A percentile compares a stretch with the other conserved stretches of the same genome.
Evolutionary conservation across 2,888 invertebrate species (phyloP).

Genomic region (Mechanitis messenoides): DNA sequence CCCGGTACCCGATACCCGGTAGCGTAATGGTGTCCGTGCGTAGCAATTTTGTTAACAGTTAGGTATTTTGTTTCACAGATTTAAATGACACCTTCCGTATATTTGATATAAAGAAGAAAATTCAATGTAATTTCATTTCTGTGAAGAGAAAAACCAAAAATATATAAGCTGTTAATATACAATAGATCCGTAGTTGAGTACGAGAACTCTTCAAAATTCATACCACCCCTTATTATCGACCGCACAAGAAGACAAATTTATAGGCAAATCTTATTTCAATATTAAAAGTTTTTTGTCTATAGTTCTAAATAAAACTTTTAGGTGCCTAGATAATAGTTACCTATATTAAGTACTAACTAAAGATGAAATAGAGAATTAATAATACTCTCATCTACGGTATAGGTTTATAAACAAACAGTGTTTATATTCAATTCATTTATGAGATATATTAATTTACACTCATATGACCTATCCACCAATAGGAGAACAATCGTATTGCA

Average conservation of each 20-base stretch:
- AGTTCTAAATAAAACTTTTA: too few relatives aligned
- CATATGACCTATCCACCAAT: not conserved
- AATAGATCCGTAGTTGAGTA: not conserved
- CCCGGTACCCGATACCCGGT: constrained; percentile 17
- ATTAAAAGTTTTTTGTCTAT: too few relatives aligned
- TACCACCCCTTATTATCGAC: not conserved
- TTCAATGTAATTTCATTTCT: not conserved
- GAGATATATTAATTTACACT: not conserved
- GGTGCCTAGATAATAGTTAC: too few relatives aligned
- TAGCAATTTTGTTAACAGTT: constrained; percentile 21
- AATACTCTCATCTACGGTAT: too few relatives aligned
- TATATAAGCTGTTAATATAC: not conserved
- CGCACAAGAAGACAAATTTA: not conserved
- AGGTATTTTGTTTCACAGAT: not conserved
- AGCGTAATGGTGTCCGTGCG: constrained; percentile 20
- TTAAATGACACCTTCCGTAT: too few relatives aligned
- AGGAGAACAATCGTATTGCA: not conserved
- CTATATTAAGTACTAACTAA: too few relatives aligned
- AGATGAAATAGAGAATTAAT: too few relatives aligned
- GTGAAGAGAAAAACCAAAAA: not conserved
- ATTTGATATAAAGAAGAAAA: not conserved
- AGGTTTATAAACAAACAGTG: too few relatives aligned
- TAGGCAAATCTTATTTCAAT: constrained; percentile 1
- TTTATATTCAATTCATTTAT: too few relatives aligned
- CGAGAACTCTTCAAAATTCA: not conserved